Percentiles rank a stretch among this genome's conserved stretches.
phyloP scores from a whole-genome alignment of 2,797 vertebrate species.

The Mormyrops boulengeri region DNA sequence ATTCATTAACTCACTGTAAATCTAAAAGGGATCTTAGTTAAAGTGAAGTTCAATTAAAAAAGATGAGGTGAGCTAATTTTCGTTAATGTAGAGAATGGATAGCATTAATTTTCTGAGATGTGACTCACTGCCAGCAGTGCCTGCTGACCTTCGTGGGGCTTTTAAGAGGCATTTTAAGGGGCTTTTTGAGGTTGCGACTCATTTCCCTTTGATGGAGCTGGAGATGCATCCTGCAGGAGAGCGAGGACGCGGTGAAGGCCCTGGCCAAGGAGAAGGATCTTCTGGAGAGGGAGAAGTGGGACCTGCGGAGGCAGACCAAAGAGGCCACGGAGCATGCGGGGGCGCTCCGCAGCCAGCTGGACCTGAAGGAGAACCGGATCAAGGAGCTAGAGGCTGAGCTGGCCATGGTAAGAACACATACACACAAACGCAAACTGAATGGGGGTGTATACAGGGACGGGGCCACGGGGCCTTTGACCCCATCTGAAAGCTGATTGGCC shows the following conservation, averaged over 20 bases:
- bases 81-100: background rate
- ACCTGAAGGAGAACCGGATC: constrained; percentile 96
- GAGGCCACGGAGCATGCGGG: constrained; percentile 90
- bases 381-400: constrained; percentile 98
- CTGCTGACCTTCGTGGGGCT: background rate
- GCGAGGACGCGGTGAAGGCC: constrained; percentile 90
- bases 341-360: constrained; percentile 83
- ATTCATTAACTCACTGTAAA: constrained; percentile 46
- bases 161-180: background rate
- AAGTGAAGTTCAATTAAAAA: background rate
- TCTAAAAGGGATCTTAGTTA: background rate
- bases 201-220: background rate
- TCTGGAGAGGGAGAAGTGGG: constrained; percentile 95
- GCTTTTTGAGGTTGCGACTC: background rate
- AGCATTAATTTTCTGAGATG: background rate
- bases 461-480: background rate
- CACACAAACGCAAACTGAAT: background rate
- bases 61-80: background rate
- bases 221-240: constrained; percentile 67
- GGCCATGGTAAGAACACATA: constrained; percentile 78
- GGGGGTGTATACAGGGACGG: background rate
- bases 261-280: constrained; percentile 94
- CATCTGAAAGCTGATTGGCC: background rate
- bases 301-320: constrained; percentile 89
- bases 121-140: background rate